These are phyloP conservation scores for Drepanosiphum platanoidis DNA, from an alignment of 2,888 invertebrate species.

Conservation along the genomic window DNA sequence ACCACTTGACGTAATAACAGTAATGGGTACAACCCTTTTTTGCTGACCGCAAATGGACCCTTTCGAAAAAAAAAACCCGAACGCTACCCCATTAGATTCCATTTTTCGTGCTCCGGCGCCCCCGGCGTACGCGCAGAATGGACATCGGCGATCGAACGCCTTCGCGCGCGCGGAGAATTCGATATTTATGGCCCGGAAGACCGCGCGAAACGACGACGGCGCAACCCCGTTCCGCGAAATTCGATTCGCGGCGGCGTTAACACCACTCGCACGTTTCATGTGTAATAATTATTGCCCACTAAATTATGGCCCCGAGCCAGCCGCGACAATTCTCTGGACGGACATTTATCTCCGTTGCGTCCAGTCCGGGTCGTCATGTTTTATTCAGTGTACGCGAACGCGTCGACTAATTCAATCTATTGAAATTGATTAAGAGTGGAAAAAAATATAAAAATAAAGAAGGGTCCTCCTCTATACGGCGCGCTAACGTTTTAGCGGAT, in stretches of 20 bases:
- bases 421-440: conserved; percentile 16
- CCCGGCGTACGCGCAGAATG: conserved; percentile 17
- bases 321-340: conserved; percentile 33
- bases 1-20: conserved; percentile 39
- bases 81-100: conserved; percentile 38
- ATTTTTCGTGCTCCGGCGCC: conserved; percentile 50
- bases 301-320: conserved; percentile 26
- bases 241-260: conserved; percentile 38
- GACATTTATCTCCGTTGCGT: conserved; percentile 54
- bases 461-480: background rate
- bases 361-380: background rate
- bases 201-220: conserved; percentile 15
- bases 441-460: conserved; percentile 1
- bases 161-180: conserved; percentile 12
- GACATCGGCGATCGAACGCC: conserved; percentile 47
- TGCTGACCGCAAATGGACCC: conserved; percentile 55
- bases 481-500: background rate
- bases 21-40: conserved; percentile 53
- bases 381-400: conserved; percentile 22
- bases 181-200: conserved; percentile 58
- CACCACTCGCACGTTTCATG: conserved; percentile 53
- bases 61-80: conserved; percentile 7
- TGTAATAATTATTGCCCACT: conserved; percentile 40
- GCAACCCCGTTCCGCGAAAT: conserved; percentile 39
- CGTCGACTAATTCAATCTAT: conserved; percentile 43